phyloP scores from a whole-genome alignment of 2,888 invertebrate genomes.

The Meteorus colon region DNA sequence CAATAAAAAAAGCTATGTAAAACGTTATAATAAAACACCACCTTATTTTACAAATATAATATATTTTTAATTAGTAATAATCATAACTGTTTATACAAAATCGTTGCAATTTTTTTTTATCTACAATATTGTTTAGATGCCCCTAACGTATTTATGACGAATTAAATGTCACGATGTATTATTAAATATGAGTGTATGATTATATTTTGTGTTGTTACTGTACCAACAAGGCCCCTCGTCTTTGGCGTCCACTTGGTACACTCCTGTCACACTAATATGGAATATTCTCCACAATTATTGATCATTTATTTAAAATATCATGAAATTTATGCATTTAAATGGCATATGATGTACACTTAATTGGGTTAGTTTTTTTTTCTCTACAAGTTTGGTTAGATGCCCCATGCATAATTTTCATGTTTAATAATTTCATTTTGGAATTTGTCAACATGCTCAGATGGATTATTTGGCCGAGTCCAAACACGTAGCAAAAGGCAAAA shows the following conservation, averaged over 20 bases:
- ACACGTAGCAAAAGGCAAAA: background rate
- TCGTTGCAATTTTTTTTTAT: constrained; percentile 66
- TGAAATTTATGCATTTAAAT: background rate
- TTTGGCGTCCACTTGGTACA: constrained; percentile 24
- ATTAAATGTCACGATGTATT: background rate
- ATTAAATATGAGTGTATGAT: background rate
- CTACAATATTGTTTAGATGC: constrained; percentile 59
- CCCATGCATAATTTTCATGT: constrained; percentile 63
- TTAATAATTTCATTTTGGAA: constrained; percentile 51
- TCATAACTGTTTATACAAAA: constrained; percentile 61
- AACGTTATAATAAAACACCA: background rate
- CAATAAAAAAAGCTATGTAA: constrained; percentile 17
- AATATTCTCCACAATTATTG: background rate
- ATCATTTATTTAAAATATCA: constrained; percentile 22
- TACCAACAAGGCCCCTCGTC: constrained; percentile 42
- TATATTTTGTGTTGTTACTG: constrained; percentile 34
- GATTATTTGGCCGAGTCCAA: background rate
- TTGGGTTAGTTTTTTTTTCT: constrained; percentile 61
- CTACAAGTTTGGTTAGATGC: constrained; percentile 65
- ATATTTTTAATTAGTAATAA: constrained; percentile 49
- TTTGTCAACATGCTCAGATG: constrained; percentile 24
- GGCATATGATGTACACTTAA: constrained; percentile 53
- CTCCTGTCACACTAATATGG: background rate
- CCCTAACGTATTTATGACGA: constrained; percentile 30
- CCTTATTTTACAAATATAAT: constrained; percentile 15